A percentile compares a stretch with the other conserved stretches of the same genome.
These are phyloP conservation scores for Druon quercuslanigerum DNA, from an alignment of 1,140 invertebrate genomes.

Conservation along the genomic window DNA sequence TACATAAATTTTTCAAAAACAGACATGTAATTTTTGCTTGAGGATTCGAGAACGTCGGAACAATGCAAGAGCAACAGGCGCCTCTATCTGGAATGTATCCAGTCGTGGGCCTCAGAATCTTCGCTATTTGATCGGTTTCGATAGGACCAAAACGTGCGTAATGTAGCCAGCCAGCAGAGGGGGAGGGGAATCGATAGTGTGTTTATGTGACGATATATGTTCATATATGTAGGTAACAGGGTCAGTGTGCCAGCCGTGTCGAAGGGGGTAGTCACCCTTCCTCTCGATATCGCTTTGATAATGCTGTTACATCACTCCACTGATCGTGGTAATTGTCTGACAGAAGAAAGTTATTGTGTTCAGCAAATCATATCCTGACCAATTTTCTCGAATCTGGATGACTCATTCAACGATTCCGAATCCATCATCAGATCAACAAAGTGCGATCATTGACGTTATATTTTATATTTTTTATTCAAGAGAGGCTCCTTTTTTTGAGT, in stretches of 20 bases:
- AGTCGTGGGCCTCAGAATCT: slow-evolving; percentile 69
- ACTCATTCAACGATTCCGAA: too few species aligned
- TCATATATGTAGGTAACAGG: slow-evolving; percentile 52
- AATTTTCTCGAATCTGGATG: too few species aligned
- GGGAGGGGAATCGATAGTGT: slow-evolving; percentile 10
- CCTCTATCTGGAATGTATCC: slow-evolving; percentile 48
- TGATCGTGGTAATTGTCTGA: slow-evolving; percentile 9
- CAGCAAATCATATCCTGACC: background rate
- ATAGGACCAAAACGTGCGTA: slow-evolving; percentile 23
- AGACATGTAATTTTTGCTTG: too few species aligned
- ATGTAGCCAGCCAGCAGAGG: background rate
- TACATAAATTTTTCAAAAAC: too few species aligned
- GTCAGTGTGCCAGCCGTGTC: slow-evolving; percentile 62
- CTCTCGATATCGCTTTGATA: slow-evolving; percentile 47
- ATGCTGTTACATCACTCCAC: slow-evolving; percentile 43
- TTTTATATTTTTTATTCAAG: too few species aligned
- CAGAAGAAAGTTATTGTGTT: background rate
- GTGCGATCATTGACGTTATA: too few species aligned
- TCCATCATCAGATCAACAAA: too few species aligned
- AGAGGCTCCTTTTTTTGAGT: too few species aligned
- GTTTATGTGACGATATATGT: slow-evolving; percentile 43
- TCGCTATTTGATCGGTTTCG: slow-evolving; percentile 68
- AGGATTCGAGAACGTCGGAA: background rate
- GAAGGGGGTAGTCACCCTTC: slow-evolving; percentile 37
- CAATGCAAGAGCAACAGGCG: slow-evolving; percentile 64